Conservation (phyloP, 2,797 vertebrate genomes). For the Mus spretus region DNA sequence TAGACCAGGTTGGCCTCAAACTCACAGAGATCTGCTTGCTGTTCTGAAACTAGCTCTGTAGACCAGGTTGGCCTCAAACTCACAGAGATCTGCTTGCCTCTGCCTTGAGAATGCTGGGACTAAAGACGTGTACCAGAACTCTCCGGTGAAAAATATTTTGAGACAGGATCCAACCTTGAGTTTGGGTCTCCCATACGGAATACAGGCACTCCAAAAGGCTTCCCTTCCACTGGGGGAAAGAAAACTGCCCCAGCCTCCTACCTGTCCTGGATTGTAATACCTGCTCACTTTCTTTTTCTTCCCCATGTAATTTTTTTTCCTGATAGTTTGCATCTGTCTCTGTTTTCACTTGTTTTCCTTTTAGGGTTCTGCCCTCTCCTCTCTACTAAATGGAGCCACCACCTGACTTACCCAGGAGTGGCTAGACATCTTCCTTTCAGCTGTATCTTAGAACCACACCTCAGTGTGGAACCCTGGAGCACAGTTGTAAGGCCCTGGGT, state of each 20-base stretch:
- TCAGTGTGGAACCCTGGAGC: neutral
- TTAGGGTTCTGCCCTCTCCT: neutral
- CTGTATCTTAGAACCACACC: neutral
- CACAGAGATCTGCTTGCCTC: neutral
- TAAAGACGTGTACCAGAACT: neutral
- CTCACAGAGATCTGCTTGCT: neutral
- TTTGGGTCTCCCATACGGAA: neutral
- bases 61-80: neutral
- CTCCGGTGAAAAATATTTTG: neutral
- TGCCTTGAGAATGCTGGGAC: neutral
- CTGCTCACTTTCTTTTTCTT: neutral
- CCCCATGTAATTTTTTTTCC: neutral
- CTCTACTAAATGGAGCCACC: neutral
- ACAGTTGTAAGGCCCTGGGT: neutral
- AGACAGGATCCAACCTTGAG: neutral
- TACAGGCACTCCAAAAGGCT: neutral
- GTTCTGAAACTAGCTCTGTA: neutral
- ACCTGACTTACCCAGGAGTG: neutral
- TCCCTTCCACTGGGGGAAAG: neutral
- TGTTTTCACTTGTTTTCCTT: constrained; percentile 10
- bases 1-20: neutral
- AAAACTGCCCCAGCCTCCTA: neutral
- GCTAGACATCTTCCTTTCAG: neutral
- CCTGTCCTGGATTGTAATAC: fast-evolving
- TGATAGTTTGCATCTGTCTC: neutral